Base-by-base conservation (phyloP, 2,113 vertebrate species). In the Semicossyphus pulcher region DNA sequence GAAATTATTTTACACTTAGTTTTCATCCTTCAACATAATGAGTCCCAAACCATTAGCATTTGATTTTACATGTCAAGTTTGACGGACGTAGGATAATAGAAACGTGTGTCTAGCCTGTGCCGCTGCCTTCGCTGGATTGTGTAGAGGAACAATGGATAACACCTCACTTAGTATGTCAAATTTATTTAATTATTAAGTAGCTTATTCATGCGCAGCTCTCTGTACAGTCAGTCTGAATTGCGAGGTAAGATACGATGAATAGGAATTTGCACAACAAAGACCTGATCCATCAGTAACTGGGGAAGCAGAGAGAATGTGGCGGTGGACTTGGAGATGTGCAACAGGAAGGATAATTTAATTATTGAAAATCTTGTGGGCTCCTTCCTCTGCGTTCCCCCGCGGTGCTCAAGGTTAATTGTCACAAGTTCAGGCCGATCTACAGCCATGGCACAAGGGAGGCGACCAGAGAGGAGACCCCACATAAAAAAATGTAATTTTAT, bases 331-430 rank as follows among this genome's bases (percentile, higher is more conserved):
- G 20, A 72, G 60, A 72, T 58, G 65, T 74, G 66, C 78, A 88
- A 82, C 68, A 86, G 71, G 59, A 79, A n/a, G n/a, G 75, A 73
- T 80, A 45, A 82, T 86, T 88, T 54, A 66, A 89, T 89, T 81
- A 83, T 56, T 73, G 65, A 75, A 62, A 79, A 71, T 79, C 60
- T 36, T 47, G 32, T 32, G 47, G 70, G 57, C 73, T 72, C 47
- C 48, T 78, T 80, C 45, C 26, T 68, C 31, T n/a, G 20, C 41
- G 42, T 45, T 60, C 39, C 67, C 58, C 53, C 16, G 26, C 7
- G n/a, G 70, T 34, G 53, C 69, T 82, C 78, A 83, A 78, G 86
- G 81, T 85, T 84, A 80, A 85, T 88, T 84, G 63, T 76, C 49
- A 56, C 32, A 78, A 67, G 64, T 83, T 83, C 51, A 68, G 66